phyloP scores from a whole-genome alignment of 1,140 invertebrate genomes.

The Rhynchophorus ferrugineus region DNA sequence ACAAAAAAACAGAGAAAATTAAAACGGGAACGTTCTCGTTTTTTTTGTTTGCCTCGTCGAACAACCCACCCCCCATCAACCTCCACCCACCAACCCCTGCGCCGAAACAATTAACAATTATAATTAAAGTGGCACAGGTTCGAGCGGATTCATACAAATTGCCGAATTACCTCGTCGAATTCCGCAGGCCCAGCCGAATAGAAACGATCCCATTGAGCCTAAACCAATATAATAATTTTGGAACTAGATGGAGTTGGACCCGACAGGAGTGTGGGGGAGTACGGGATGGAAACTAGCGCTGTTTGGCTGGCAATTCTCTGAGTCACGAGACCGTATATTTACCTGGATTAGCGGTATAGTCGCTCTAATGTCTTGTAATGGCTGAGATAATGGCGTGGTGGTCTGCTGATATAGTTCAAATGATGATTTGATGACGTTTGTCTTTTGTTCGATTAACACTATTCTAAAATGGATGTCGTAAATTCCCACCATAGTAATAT shows the following conservation, averaged over 20 bases:
- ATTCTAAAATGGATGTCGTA: too few species aligned
- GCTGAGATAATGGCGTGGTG: not conserved
- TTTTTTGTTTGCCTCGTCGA: too few species aligned
- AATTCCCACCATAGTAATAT: too few species aligned
- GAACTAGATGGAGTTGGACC: too few species aligned
- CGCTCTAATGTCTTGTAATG: not conserved
- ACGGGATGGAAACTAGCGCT: not conserved
- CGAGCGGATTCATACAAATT: not conserved
- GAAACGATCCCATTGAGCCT: not conserved
- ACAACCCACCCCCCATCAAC: not conserved
- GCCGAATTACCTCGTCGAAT: not conserved
- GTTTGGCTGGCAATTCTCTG: too few species aligned
- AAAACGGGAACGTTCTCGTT: too few species aligned
- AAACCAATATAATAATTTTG: not conserved
- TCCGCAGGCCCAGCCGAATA: not conserved
- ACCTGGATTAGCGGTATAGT: not conserved
- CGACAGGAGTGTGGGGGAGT: not conserved
- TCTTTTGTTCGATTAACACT: too few species aligned
- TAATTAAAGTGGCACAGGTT: not conserved
- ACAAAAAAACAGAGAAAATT: too few species aligned
- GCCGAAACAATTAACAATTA: not conserved
- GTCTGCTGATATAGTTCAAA: not conserved
- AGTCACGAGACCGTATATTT: not conserved
- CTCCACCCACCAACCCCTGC: not conserved
- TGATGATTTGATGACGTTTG: too few species aligned